Evolutionary conservation across 1,140 invertebrate species (phyloP).

Genomic region (Ladona fulva): DNA sequence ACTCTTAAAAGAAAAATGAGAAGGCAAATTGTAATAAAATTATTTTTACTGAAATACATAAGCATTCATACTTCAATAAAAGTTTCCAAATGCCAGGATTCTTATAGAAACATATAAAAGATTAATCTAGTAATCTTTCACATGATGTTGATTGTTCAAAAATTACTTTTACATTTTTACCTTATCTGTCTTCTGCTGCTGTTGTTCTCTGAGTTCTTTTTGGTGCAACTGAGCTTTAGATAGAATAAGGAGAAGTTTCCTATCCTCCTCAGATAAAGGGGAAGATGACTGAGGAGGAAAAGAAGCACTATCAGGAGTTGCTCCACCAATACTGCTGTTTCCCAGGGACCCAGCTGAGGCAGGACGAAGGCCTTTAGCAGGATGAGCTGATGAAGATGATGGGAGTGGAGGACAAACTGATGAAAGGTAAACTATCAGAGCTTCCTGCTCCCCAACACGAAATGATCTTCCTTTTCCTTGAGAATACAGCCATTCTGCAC

Average conservation of each 20-base stretch:
- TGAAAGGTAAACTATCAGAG: conserved; percentile 71
- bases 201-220: conserved; percentile 46
- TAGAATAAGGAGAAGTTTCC: conserved; percentile 71
- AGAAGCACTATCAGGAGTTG: not conserved
- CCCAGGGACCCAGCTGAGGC: not conserved
- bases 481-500: conserved; percentile 91
- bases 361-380: not conserved
- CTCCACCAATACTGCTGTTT: not conserved
- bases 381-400: not conserved
- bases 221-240: conserved; percentile 86
- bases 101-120: no score
- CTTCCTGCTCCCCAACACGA: conserved; percentile 70
- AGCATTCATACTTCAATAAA: no score
- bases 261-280: conserved; percentile 59
- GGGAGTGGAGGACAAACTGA: conserved; percentile 53
- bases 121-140: no score
- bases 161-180: not conserved
- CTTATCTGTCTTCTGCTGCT: conserved; percentile 11
- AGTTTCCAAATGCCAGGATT: no score
- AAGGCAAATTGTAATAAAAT: no score
- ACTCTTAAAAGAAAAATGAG: no score
- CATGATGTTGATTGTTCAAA: no score
- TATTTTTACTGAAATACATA: no score
- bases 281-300: not conserved
- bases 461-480: conserved; percentile 84